Evolutionary conservation across 64 coral and sea anemone species (phyloP), one percentile per base, ranked within the genome.

Genomic region (Cladopsammia gracilis): DNA sequence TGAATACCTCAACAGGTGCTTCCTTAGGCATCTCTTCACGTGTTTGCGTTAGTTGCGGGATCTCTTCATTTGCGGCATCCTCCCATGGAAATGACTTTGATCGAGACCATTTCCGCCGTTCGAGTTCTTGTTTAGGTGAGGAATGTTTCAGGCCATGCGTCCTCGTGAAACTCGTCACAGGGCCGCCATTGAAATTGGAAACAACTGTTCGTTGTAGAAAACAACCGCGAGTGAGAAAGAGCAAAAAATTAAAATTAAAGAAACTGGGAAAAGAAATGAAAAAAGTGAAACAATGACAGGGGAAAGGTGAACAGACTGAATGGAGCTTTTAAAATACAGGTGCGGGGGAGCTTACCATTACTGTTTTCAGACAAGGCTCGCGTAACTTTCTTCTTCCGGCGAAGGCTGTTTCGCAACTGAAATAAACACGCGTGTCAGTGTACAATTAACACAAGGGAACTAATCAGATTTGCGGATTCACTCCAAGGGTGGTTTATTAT

Each of bases 361-460:
- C 43, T 74, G 42, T 61, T 82, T 25, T 84, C 89, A 23, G 89
- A 91, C 52, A 73, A 19, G 25, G 89, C 26, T 1, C 89, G 89
- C 19, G 26, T 80, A 15, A 91, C 66, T 26, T 74, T 93, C 82
- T 93, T 93, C 19, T 93, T 93, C 20, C 83, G 82, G 52, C 91
- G 71, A 47, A 93, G 42, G 51, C 91, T 93, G 52, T 64, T 93
- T 34, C 91, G 91, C 10, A 93, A 48, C 91, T 93, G 52, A 19
- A 76, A 74, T 10, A 49, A 26, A 42, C 5, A 52, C 23, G 71
- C 20, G 4, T 8, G 23, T 61, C 1, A 34, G 34, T 34, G 34
- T 34, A 34, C 34, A 34, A 2, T 34, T 34, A 34, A 34, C 2
- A 34, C 34, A 34, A 34, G 2, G 34, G 2, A 34, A 34, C 34